Percentiles rank a stretch among this genome's conserved stretches.
Evolutionary conservation across 2,113 vertebrate species (phyloP).

Genomic region (Xenopus borealis): DNA sequence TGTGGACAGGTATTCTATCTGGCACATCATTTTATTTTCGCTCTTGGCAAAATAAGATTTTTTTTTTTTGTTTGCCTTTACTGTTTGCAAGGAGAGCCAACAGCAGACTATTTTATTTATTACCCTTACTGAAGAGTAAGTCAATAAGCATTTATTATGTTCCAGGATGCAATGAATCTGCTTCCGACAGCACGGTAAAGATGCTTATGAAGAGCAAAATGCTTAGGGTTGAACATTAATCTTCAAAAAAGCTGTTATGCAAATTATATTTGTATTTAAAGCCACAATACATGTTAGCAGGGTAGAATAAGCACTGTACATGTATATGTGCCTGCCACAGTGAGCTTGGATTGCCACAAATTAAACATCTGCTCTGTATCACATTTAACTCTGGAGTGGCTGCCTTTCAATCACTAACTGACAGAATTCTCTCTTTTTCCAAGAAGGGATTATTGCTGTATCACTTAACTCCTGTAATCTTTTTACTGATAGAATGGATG

Average conservation of each 20-base stretch:
- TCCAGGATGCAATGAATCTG: constrained; percentile 36
- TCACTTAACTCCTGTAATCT: too few species aligned
- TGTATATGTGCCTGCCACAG: background rate
- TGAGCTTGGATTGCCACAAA: background rate
- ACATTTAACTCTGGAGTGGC: background rate
- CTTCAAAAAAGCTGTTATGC: constrained; percentile 16
- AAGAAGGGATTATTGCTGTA: too few species aligned
- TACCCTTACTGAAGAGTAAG: constrained; percentile 37
- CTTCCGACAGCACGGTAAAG: constrained; percentile 22
- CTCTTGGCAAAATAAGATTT: constrained; percentile 18
- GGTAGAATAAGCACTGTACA: background rate
- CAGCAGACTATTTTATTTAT: constrained; percentile 38
- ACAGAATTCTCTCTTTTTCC: too few species aligned
- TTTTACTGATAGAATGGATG: too few species aligned
- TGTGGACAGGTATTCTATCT: constrained; percentile 33
- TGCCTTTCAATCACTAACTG: too few species aligned
- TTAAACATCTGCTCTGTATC: background rate
- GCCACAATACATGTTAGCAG: background rate
- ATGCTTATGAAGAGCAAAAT: constrained; percentile 22
- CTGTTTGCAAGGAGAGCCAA: constrained; percentile 16
- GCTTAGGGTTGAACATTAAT: constrained; percentile 22
- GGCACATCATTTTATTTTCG: constrained; percentile 17
- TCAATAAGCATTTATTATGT: constrained; percentile 44
- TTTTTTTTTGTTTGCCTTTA: background rate
- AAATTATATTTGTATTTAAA: constrained; percentile 18